phyloP scores from a whole-genome alignment of 1,140 invertebrate genomes.

The Meloidogyne chitwoodi region DNA sequence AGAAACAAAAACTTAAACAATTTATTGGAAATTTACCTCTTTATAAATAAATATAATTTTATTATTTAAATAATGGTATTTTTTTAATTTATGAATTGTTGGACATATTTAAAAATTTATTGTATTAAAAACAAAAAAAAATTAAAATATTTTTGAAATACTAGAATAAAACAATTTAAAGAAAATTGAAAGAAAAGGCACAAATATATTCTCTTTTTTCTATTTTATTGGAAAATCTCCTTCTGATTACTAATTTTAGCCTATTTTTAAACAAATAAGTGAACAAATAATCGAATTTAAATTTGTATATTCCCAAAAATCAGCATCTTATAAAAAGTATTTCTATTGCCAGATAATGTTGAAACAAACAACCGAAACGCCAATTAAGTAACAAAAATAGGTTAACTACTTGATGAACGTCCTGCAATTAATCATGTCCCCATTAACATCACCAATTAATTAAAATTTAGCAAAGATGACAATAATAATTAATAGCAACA shows the following conservation, averaged over 20 bases:
- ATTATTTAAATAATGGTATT: neutral
- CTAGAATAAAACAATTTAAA: neutral
- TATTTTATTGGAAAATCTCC: neutral
- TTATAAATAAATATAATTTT: slow-evolving; percentile 28
- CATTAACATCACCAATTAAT: too few relatives aligned
- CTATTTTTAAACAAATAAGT: neutral
- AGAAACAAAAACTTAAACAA: slow-evolving; percentile 67
- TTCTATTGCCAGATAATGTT: too few relatives aligned
- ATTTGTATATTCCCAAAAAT: too few relatives aligned
- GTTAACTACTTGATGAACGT: too few relatives aligned
- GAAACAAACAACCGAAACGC: too few relatives aligned
- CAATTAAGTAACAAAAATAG: too few relatives aligned
- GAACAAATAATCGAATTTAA: too few relatives aligned
- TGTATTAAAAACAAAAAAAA: neutral
- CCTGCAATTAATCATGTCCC: too few relatives aligned
- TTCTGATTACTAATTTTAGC: neutral
- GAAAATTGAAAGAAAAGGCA: neutral
- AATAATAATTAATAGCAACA: slow-evolving; percentile 49
- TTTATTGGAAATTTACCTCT: slow-evolving; percentile 44
- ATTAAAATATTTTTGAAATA: neutral
- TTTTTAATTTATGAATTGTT: neutral
- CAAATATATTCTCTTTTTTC: neutral
- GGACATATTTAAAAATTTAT: neutral
- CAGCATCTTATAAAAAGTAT: too few relatives aligned
- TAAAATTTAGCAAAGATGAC: slow-evolving; percentile 41